Evolutionary conservation across 2,797 vertebrate species (phyloP), one percentile per base, ranked within the genome.

Genomic region (Neoniphon sammara): DNA sequence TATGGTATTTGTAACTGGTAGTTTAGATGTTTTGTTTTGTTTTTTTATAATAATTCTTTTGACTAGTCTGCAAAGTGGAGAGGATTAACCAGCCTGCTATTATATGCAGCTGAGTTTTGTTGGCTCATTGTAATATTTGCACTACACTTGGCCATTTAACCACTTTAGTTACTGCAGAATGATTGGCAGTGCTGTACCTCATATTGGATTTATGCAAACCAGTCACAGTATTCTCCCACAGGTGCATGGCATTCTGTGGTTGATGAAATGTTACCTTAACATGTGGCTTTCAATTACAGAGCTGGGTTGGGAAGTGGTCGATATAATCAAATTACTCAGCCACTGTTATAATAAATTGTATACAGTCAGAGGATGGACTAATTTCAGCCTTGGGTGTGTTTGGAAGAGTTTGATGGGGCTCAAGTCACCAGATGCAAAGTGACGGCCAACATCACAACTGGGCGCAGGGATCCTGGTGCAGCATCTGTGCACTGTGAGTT

Each of bases 221-320:
- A 25, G 27, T 15, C 14, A 17, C 2, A 62, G 52, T 23, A 20
- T 65, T 49, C 52, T 21, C 34, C 6, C 30, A 31, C 30, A 31
- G 30, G 30, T 3, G 30, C 30, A 12, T 7, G 23, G 49, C 5
- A 0, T 70, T 46, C 49, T 57, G 52, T 72, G 25, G 65, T 81
- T 74, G 55, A 77, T 72, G 59, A 80, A 55, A 64, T 62, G 68
- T 39, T 73, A 60, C 44, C 58, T 44, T 55, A 62, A 65, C 78
- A 57, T 70, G 63, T 46, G n/a, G 56, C 67, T 78, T 47, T 59
- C 21, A 36, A 60, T 74, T 53, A 42, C 67, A 62, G 56, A 31
- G 75, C 70, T 17, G 27, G 60, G 31, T 69, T 54, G 73, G 42
- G 17, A 64, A 63, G 62, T 60, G 21, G 62, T 69, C 70, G n/a